These are phyloP conservation scores for Nipponacmea schrenckii DNA, from an alignment of 2,888 invertebrate genomes.

Conservation along the genomic window DNA sequence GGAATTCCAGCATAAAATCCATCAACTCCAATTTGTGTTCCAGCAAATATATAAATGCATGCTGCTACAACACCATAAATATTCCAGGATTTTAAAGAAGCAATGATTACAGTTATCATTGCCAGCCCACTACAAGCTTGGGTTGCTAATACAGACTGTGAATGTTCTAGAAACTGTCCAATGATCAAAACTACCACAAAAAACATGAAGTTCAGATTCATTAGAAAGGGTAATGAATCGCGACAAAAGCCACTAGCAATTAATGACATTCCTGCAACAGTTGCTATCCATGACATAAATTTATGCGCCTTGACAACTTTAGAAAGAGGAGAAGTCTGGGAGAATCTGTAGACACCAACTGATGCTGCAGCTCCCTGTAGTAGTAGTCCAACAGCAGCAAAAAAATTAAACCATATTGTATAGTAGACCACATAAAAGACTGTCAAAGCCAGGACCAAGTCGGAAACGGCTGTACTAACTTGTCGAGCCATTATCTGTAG, in stretches of 20 bases:
- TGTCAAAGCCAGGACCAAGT: constrained; percentile 50
- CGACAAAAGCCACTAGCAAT: constrained; percentile 55
- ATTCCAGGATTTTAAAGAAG: constrained; percentile 42
- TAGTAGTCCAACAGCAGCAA: constrained; percentile 49
- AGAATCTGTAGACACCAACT: constrained; percentile 54
- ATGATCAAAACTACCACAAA: constrained; percentile 37
- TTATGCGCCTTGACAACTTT: constrained; percentile 42
- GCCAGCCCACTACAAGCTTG: constrained; percentile 56
- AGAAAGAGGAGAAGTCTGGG: constrained; percentile 39
- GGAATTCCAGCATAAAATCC: constrained; percentile 45
- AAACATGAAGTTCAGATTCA: constrained; percentile 46
- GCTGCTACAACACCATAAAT: constrained; percentile 50
- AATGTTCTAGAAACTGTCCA: constrained; percentile 40
- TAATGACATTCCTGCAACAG: constrained; percentile 52
- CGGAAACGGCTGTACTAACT: constrained; percentile 57
- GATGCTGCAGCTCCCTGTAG: constrained; percentile 57
- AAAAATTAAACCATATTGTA: constrained; percentile 33
- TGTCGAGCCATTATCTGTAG: constrained; percentile 43
- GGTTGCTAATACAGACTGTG: constrained; percentile 40
- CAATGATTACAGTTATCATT: constrained; percentile 50
- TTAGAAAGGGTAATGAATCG: constrained; percentile 38
- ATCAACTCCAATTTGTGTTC: constrained; percentile 51
- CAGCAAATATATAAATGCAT: constrained; percentile 48
- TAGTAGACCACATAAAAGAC: constrained; percentile 47
- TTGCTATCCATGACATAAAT: constrained; percentile 48